Conservation (phyloP, 2,113 vertebrate species). For the Cathartes aura region DNA sequence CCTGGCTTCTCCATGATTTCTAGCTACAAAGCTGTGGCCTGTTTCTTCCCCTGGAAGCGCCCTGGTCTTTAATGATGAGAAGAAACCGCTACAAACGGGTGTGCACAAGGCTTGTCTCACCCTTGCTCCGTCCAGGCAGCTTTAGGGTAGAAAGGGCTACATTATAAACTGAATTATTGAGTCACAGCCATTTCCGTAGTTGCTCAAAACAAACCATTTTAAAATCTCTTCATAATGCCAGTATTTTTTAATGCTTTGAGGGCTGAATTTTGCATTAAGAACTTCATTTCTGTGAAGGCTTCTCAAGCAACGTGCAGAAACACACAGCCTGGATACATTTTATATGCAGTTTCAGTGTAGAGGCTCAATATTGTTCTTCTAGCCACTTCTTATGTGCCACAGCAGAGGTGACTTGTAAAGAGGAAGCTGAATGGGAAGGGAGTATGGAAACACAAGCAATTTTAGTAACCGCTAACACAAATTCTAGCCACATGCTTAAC, state of each 20-base stretch:
- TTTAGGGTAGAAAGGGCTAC: background rate
- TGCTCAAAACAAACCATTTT: background rate
- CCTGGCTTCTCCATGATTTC: background rate
- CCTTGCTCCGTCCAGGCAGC: background rate
- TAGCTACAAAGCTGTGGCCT: background rate
- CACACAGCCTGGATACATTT: background rate
- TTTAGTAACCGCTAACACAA: background rate
- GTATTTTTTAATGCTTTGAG: background rate
- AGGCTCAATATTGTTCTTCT: background rate
- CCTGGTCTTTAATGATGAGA: background rate
- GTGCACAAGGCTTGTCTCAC: background rate
- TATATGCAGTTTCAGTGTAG: background rate
- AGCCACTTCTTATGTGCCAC: background rate
- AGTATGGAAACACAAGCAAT: background rate
- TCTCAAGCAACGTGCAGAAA: background rate
- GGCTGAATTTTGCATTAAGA: background rate
- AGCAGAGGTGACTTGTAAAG: background rate
- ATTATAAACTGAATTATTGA: background rate
- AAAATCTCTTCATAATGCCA: background rate
- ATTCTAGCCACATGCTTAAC: background rate
- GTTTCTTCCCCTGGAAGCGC: background rate
- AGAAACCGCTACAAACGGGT: rapidly evolving
- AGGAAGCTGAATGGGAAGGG: background rate
- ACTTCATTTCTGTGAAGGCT: background rate
- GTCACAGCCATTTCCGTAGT: background rate